Evolutionary conservation across 2,888 invertebrate genomes (phyloP).

Genomic region (Minunthozetes semirufus): DNA sequence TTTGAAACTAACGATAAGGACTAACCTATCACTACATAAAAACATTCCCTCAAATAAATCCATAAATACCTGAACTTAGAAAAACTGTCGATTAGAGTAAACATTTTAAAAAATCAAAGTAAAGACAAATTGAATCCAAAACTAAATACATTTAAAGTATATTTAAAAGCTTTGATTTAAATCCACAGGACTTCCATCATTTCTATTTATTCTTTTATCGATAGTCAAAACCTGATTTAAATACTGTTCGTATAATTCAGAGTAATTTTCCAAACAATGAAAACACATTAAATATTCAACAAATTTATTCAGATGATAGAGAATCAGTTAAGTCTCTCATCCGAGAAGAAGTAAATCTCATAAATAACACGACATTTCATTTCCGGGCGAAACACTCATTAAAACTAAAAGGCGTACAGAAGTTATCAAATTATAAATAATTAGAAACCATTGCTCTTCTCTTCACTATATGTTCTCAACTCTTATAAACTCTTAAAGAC

Average conservation of each 20-base stretch:
- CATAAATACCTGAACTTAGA: too few relatives aligned
- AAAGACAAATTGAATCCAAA: too few relatives aligned
- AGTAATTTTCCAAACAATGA: conserved; percentile 30
- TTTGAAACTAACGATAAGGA: too few relatives aligned
- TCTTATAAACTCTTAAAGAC: not conserved
- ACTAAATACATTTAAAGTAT: not conserved
- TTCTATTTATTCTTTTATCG: too few relatives aligned
- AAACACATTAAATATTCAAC: conserved; percentile 27
- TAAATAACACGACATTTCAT: conserved; percentile 25
- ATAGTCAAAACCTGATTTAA: not conserved
- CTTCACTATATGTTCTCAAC: not conserved
- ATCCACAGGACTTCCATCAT: too few relatives aligned
- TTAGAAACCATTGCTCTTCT: conserved; percentile 7
- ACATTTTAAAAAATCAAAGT: too few relatives aligned
- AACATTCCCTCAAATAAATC: too few relatives aligned
- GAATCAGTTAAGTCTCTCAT: conserved; percentile 30
- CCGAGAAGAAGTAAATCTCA: conserved; percentile 27
- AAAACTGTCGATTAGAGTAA: too few relatives aligned
- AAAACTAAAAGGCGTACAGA: conserved; percentile 16
- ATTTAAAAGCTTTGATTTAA: not conserved
- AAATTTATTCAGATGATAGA: conserved; percentile 28
- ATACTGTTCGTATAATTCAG: conserved; percentile 1
- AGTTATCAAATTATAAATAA: conserved; percentile 28
- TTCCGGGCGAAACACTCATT: conserved; percentile 20
- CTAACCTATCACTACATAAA: too few relatives aligned